Evolutionary conservation across 2,888 invertebrate species (phyloP).

Genomic region (Drosophila aldrichi): DNA sequence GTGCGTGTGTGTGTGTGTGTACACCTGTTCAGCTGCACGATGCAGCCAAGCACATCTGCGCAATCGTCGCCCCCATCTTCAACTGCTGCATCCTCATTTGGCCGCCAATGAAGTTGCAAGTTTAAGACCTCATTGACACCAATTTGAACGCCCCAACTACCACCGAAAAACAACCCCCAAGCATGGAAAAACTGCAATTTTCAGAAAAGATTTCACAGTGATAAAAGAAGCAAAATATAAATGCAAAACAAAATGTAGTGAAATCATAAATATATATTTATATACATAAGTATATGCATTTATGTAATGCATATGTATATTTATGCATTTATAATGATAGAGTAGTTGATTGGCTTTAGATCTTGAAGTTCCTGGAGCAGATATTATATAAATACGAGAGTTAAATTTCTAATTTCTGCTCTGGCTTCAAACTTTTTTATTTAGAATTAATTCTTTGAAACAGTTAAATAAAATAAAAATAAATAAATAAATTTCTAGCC

Average conservation of each 20-base stretch:
- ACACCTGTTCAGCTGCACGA: constrained; percentile 35
- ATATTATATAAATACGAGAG: too few relatives aligned
- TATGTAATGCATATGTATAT: neutral
- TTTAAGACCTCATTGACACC: constrained; percentile 39
- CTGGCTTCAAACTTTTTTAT: too few relatives aligned
- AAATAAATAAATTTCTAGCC: too few relatives aligned
- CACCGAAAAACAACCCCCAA: constrained; percentile 9
- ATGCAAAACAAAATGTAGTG: neutral
- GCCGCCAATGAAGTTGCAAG: constrained; percentile 28
- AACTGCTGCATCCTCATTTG: constrained; percentile 31
- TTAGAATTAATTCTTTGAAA: too few relatives aligned
- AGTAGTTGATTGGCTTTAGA: too few relatives aligned
- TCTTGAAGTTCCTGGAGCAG: too few relatives aligned
- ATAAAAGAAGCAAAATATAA: neutral
- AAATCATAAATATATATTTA: neutral
- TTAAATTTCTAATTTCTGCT: too few relatives aligned
- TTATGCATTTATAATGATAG: too few relatives aligned
- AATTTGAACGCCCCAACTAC: constrained; percentile 21
- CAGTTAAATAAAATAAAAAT: too few relatives aligned
- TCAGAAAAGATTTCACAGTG: neutral
- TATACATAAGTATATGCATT: neutral
- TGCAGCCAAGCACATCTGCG: constrained; percentile 29
- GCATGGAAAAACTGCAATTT: constrained; percentile 6
- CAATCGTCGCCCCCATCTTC: constrained; percentile 13
- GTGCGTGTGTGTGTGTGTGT: constrained; percentile 23